Conservation (phyloP, 2,113 vertebrate genomes). For the Nibea albiflora region DNA sequence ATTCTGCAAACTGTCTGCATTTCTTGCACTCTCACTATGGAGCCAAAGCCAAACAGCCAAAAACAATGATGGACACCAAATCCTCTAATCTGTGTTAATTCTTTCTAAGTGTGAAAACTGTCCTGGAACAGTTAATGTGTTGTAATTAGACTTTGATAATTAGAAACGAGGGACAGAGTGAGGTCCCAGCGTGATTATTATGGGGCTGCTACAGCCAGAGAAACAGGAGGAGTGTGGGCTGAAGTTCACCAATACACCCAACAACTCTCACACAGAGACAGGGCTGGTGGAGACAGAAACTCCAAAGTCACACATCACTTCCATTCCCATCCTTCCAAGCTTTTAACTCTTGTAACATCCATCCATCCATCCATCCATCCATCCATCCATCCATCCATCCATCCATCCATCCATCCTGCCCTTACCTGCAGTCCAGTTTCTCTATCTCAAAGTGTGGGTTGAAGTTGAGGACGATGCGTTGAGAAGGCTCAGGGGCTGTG, state of each 20-base stretch:
- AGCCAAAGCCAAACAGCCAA: constrained; percentile 49
- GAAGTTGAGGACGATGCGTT: constrained; percentile 98
- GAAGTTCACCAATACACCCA: constrained; percentile 57
- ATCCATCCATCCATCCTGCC: neutral
- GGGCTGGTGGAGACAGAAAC: constrained; percentile 19
- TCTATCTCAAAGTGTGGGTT: constrained; percentile 99
- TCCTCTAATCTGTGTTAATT: constrained; percentile 71
- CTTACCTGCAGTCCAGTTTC: constrained; percentile 97
- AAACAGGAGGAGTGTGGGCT: constrained; percentile 77
- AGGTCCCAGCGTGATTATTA: constrained; percentile 74
- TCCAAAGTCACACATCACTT: neutral
- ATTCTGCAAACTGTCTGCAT: neutral
- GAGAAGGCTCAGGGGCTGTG: constrained; percentile 91
- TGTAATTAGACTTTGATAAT: constrained; percentile 79
- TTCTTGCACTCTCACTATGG: constrained; percentile 14
- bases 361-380: too few relatives aligned
- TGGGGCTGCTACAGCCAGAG: constrained; percentile 68
- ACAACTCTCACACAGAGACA: constrained; percentile 42
- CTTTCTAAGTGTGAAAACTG: constrained; percentile 70
- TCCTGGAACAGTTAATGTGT: constrained; percentile 70
- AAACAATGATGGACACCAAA: constrained; percentile 63
- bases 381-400: too few relatives aligned
- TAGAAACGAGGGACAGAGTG: constrained; percentile 67
- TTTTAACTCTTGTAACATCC: too few relatives aligned
- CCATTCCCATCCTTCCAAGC: neutral